A percentile compares a stretch with the other conserved stretches of the same genome.
These are phyloP conservation scores for Gymnocephalus cernua DNA, from an alignment of 2,113 vertebrate species.

Conservation along the genomic window DNA sequence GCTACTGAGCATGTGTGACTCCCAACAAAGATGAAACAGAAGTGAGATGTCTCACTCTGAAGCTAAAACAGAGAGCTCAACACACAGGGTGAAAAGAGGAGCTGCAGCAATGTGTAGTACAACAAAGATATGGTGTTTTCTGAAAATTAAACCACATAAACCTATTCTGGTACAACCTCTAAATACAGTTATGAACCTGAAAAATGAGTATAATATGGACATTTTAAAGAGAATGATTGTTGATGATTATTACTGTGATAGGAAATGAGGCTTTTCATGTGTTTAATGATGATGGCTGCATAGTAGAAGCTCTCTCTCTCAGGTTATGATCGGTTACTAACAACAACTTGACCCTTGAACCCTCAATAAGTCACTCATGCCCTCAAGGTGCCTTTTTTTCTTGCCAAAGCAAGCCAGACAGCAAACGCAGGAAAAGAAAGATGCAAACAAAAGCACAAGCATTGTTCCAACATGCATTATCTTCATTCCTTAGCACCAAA, in stretches of 20 bases:
- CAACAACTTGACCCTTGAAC: conserved; percentile 43
- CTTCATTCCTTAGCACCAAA: conserved; percentile 68
- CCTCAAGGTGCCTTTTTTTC: conserved; percentile 14
- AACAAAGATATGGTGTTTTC: too few relatives aligned
- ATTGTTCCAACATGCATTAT: conserved; percentile 71
- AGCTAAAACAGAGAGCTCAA: too few relatives aligned
- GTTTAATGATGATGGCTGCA: background rate
- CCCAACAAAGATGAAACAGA: too few relatives aligned
- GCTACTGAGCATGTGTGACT: too few relatives aligned
- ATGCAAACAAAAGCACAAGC: conserved; percentile 64
- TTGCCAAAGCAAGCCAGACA: conserved; percentile 26
- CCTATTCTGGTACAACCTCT: too few relatives aligned
- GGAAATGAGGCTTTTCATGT: background rate
- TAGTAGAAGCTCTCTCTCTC: background rate
- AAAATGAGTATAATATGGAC: too few relatives aligned
- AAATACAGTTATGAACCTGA: too few relatives aligned
- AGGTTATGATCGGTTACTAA: conserved; percentile 16
- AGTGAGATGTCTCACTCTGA: too few relatives aligned
- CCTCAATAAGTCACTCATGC: conserved; percentile 6
- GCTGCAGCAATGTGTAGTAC: too few relatives aligned
- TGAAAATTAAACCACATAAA: too few relatives aligned
- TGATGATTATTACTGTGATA: background rate
- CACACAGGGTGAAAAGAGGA: too few relatives aligned
- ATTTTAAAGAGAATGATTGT: background rate
- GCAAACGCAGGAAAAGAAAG: conserved; percentile 37